A percentile compares a stretch with the other conserved stretches of the same genome.
Conservation (phyloP, 2,113 vertebrate genomes). For the Pterophyllum scalare region DNA sequence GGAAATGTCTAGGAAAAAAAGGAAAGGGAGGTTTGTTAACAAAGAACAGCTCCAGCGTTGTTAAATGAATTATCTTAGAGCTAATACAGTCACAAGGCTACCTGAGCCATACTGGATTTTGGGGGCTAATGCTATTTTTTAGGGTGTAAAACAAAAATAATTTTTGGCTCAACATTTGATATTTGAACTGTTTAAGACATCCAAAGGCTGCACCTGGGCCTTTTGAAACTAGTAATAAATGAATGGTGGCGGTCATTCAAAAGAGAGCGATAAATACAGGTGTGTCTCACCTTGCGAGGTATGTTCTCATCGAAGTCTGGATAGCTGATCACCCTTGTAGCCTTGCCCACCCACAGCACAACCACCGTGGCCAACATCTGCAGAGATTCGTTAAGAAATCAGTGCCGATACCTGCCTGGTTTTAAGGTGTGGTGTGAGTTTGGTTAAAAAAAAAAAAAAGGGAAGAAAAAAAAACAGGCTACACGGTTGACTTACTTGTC, state of each 20-base stretch:
- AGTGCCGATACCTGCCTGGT: not conserved
- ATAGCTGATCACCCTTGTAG: constrained; percentile 90
- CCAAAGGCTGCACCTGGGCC: not conserved
- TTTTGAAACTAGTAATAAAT: not conserved
- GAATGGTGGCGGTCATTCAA: not conserved
- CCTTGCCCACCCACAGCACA: constrained; percentile 92
- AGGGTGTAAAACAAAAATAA: not conserved
- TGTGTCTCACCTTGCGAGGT: constrained; percentile 85
- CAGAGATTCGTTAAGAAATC: not conserved
- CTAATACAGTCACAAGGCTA: too few relatives aligned
- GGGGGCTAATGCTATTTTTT: not conserved
- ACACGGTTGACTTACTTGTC: constrained; percentile 87
- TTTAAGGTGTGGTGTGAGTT: not conserved
- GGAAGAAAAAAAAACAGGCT: too few relatives aligned
- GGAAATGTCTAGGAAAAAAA: constrained; percentile 87
- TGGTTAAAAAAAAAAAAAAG: not conserved
- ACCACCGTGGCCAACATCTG: constrained; percentile 95
- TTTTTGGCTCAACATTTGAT: not conserved
- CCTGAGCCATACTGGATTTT: not conserved
- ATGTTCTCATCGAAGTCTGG: constrained; percentile 89
- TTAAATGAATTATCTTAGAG: not conserved
- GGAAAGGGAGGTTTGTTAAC: not conserved
- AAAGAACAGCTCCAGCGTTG: not conserved
- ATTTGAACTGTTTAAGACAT: not conserved
- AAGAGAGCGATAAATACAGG: not conserved